Conservation (phyloP, 2,888 invertebrate genomes). For the Drosophila ezoana region DNA sequence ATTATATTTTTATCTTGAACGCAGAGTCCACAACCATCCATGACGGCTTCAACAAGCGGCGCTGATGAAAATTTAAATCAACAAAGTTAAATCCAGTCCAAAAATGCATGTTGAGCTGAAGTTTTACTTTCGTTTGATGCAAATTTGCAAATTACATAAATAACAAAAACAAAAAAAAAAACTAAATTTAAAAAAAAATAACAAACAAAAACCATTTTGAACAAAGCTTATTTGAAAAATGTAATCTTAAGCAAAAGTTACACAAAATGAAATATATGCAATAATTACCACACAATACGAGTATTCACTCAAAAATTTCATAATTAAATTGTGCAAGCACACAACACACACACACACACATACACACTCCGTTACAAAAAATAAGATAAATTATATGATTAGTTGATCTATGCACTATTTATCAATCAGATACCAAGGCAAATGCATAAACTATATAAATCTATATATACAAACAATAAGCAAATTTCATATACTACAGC, state of each 20-base stretch:
- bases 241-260: constrained; percentile 61
- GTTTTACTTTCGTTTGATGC: constrained; percentile 49
- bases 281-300: constrained; percentile 52
- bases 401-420: constrained; percentile 78
- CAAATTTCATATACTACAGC: constrained; percentile 53
- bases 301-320: constrained; percentile 41
- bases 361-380: constrained; percentile 35
- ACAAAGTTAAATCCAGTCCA: constrained; percentile 82
- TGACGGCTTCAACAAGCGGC: constrained; percentile 87
- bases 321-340: constrained; percentile 47
- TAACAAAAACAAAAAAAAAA: constrained; percentile 2
- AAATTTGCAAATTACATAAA: constrained; percentile 29
- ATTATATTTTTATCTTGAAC: constrained; percentile 78
- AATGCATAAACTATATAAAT: constrained; percentile 65
- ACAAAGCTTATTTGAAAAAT: constrained; percentile 57
- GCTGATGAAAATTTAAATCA: constrained; percentile 91
- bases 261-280: constrained; percentile 46
- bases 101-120: constrained; percentile 67
- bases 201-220: constrained; percentile 24
- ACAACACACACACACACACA: constrained; percentile 28
- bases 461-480: constrained; percentile 53
- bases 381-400: constrained; percentile 64
- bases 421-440: constrained; percentile 58
- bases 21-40: constrained; percentile 90
- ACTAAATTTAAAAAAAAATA: constrained; percentile 19